Conservation (phyloP, 2,888 invertebrate species). For the Dioctria linearis region DNA sequence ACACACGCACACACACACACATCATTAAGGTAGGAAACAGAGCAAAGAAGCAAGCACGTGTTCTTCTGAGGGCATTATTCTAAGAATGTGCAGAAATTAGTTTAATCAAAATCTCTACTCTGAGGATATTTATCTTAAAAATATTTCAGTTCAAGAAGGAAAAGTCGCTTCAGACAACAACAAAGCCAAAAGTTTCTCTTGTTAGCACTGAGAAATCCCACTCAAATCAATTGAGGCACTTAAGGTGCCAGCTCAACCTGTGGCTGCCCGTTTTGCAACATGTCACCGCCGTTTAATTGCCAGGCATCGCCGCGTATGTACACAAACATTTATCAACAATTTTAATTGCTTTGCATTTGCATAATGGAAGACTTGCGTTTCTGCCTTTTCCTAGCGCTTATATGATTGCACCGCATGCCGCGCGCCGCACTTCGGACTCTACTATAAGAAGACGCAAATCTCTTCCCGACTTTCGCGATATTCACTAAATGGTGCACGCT, state of each 20-base stretch:
- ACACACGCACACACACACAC: too few species aligned
- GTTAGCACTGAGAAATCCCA: neutral
- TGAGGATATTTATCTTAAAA: too few species aligned
- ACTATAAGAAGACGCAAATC: neutral
- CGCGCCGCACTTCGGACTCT: neutral
- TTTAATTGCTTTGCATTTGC: conserved; percentile 49
- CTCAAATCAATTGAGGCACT: neutral
- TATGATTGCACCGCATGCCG: neutral
- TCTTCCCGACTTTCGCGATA: neutral
- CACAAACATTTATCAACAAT: conserved; percentile 47
- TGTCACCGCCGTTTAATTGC: conserved; percentile 43
- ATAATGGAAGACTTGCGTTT: conserved; percentile 47
- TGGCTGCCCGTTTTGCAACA: neutral
- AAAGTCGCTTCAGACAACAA: too few species aligned
- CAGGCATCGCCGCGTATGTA: conserved; percentile 4
- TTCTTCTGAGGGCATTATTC: too few species aligned
- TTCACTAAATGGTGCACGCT: conserved; percentile 21
- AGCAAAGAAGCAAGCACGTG: too few species aligned
- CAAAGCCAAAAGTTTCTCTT: too few species aligned
- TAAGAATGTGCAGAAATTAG: too few species aligned
- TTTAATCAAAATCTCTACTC: too few species aligned
- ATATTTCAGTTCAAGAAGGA: too few species aligned
- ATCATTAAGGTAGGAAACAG: too few species aligned
- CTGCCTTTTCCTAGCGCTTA: conserved; percentile 16
- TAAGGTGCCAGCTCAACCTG: too few species aligned